These are phyloP conservation scores for Microcebus tavaratra DNA, from an alignment of 2,113 vertebrate genomes.

Conservation along the genomic window DNA sequence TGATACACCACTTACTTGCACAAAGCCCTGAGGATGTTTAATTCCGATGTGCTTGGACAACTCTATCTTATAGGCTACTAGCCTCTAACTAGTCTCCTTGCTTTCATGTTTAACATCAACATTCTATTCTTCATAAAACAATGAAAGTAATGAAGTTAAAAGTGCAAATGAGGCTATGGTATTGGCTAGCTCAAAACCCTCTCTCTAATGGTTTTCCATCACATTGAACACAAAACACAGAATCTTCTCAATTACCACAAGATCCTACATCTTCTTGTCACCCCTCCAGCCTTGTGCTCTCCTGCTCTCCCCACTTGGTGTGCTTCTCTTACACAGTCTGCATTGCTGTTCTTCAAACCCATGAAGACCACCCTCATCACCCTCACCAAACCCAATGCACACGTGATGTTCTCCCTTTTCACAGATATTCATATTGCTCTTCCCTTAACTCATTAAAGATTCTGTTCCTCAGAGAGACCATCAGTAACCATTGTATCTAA, in stretches of 20 bases:
- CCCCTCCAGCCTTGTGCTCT: background rate
- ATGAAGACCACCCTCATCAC: background rate
- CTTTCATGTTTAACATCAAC: background rate
- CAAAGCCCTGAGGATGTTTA: background rate
- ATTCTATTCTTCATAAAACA: background rate
- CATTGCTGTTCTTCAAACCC: background rate
- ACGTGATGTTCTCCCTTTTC: background rate
- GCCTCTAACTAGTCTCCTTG: background rate
- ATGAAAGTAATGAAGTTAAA: background rate
- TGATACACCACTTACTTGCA: background rate
- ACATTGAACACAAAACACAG: background rate
- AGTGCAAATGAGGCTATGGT: background rate
- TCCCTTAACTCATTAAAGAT: background rate
- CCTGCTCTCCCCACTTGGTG: background rate
- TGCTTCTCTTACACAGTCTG: background rate
- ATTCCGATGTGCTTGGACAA: background rate
- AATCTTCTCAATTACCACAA: background rate
- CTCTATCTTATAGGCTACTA: background rate
- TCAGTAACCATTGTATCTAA: background rate
- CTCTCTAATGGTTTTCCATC: background rate
- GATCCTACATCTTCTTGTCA: background rate
- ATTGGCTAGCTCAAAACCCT: background rate
- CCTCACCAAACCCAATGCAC: background rate
- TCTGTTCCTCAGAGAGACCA: background rate
- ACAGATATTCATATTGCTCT: background rate